phyloP scores from a whole-genome alignment of 2,797 vertebrate species.

The Pelodytes ibericus region DNA sequence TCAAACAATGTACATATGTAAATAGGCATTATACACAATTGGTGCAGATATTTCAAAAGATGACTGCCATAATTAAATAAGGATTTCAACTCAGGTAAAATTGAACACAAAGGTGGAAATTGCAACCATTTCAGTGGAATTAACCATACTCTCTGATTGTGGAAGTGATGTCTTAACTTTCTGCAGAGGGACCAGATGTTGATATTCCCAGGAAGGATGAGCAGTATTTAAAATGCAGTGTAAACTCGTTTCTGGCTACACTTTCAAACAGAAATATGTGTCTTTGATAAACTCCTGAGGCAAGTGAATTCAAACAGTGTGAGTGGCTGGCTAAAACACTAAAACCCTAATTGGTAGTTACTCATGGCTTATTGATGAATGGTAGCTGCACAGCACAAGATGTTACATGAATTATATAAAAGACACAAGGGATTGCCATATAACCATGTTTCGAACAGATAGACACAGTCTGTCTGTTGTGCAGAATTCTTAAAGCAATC shows the following conservation, averaged over 20 bases:
- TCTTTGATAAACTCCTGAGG: conserved; percentile 51
- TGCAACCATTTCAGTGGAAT: not conserved
- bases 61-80: not conserved
- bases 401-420: conserved; percentile 55
- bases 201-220: conserved; percentile 36
- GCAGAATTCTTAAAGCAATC: conserved; percentile 30
- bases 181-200: conserved; percentile 29
- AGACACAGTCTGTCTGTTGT: conserved; percentile 36
- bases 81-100: not conserved
- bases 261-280: conserved; percentile 52
- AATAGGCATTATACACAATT: conserved; percentile 1
- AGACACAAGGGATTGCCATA: conserved; percentile 38
- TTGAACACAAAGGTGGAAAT: not conserved
- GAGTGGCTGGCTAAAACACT: conserved; percentile 51
- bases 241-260: conserved; percentile 45
- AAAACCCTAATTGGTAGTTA: conserved; percentile 55
- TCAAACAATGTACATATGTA: conserved; percentile 26
- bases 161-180: conserved; percentile 41
- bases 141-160: conserved; percentile 17
- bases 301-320: conserved; percentile 52
- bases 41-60: conserved; percentile 3
- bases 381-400: conserved; percentile 53
- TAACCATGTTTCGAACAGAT: conserved; percentile 44
- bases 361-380: conserved; percentile 57
- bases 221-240: conserved; percentile 51